Base-by-base conservation (phyloP, 2,888 invertebrate genomes). In the Molanna angustata region DNA sequence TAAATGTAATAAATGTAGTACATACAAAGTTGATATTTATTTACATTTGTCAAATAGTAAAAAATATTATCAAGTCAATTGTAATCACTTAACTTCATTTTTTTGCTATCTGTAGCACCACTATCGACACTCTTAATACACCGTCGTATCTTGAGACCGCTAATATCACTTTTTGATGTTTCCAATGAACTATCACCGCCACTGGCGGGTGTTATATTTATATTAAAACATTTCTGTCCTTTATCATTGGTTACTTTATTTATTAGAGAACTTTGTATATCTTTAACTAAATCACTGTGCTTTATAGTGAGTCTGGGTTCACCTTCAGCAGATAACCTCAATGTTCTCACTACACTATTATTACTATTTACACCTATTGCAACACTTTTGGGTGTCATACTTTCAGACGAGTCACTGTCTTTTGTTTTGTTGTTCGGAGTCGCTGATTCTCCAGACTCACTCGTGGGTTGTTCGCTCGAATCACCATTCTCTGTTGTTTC, bases 401-500 rank as follows among this genome's bases (percentile, higher is more conserved):
- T 43, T 9, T 22, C 17, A 11, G 45, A 33, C 6, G 44, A 14
- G 7, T 52, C 54, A 16, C 49, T 52, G 9, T 57, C 49, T 9
- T 33, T 60, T 20, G 49, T 56, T 22, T 58, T 52, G 4, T 52
- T 57, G 64, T 70, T 70, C 49, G 68, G 68, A 37, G 64, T 62
- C 60, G 66, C 68, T 27, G 68, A 64, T 60, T 62, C 69, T 61
- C 69, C 67, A 59, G 73, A 73, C 49, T 74, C 76, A 52, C 69
- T 76, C 47, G 80, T 79, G 31, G 77, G 78, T 56, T 75, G 73
- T 46, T 82, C 82, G 57, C 68, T 68, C 21, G 72, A 76, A 48
- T 78, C 78, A 1, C 71, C 72, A 37, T 70, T 68, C 14, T 83
- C 83, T 27, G 67, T 65, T 44, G 68, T 72, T 68, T 82, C 82